Percentiles rank a stretch among this genome's conserved stretches.
Evolutionary conservation across 2,888 invertebrate genomes (phyloP).

Genomic region (Esperia sulphurella): DNA sequence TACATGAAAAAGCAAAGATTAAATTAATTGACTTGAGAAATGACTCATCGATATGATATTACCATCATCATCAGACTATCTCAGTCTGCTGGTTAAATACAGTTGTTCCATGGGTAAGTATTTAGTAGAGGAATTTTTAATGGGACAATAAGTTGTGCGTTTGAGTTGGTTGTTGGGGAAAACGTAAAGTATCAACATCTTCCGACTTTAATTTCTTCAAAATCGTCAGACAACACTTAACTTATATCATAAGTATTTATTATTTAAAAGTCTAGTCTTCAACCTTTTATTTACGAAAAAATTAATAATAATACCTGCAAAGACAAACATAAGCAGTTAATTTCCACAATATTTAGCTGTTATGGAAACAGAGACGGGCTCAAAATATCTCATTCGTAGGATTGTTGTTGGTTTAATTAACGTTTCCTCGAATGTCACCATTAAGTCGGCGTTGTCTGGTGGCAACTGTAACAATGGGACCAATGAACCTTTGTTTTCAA

Average conservation of each 20-base stretch:
- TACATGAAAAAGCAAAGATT: constrained; percentile 14
- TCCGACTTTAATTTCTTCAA: too few species aligned
- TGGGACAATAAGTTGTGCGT: too few species aligned
- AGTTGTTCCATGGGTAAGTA: too few species aligned
- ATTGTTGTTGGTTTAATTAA: constrained; percentile 68
- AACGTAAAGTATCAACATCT: too few species aligned
- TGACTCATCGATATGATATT: background rate
- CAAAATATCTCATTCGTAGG: constrained; percentile 49
- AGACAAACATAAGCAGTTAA: background rate
- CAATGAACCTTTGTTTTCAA: constrained; percentile 36
- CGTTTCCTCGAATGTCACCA: constrained; percentile 69
- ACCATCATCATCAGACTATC: too few species aligned
- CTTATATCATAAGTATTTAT: too few species aligned
- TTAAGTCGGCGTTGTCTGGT: constrained; percentile 57
- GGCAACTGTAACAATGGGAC: constrained; percentile 31
- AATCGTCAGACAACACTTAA: too few species aligned
- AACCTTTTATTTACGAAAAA: background rate
- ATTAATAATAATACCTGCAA: background rate
- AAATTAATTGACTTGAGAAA: background rate
- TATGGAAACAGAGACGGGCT: constrained; percentile 31
- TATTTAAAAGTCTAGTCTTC: too few species aligned
- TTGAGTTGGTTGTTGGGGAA: too few species aligned
- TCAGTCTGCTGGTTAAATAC: too few species aligned
- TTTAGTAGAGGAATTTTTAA: too few species aligned
- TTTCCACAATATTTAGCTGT: constrained; percentile 26